Evolutionary conservation across 2,888 invertebrate genomes (phyloP).

Genomic region (Acrocera orbiculus): DNA sequence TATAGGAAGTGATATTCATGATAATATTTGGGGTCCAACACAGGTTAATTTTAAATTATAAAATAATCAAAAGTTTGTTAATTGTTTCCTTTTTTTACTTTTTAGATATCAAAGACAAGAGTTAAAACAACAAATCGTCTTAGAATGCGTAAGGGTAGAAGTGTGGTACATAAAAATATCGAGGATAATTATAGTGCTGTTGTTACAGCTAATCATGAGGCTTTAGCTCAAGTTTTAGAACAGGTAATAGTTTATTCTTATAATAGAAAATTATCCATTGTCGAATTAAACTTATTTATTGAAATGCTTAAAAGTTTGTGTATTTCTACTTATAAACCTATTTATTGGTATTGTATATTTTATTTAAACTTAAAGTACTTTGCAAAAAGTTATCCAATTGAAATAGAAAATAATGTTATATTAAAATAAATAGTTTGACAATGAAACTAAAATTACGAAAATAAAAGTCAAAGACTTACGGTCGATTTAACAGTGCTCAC

Average conservation of each 20-base stretch:
- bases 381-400: too few species aligned
- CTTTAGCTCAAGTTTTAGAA: constrained; percentile 71
- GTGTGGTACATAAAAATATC: constrained; percentile 66
- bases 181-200: constrained; percentile 85
- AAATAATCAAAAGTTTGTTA: constrained; percentile 1
- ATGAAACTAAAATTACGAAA: too few species aligned
- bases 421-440: too few species aligned
- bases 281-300: too few species aligned
- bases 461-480: too few species aligned
- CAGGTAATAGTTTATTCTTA: constrained; percentile 41
- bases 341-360: too few species aligned
- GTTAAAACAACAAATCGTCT: constrained; percentile 41
- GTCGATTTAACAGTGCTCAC: too few species aligned
- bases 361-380: too few species aligned
- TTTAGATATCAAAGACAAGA: constrained; percentile 23
- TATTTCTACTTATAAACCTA: too few species aligned
- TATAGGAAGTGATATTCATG: constrained; percentile 28
- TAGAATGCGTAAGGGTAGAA: constrained; percentile 59
- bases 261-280: neutral
- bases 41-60: constrained; percentile 17
- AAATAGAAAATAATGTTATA: too few species aligned
- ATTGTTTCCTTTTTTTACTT: constrained; percentile 4
- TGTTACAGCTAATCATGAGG: constrained; percentile 77
- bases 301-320: too few species aligned
- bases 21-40: constrained; percentile 29